Conservation (phyloP, 2,113 vertebrate genomes). For the Phoxinus phoxinus region DNA sequence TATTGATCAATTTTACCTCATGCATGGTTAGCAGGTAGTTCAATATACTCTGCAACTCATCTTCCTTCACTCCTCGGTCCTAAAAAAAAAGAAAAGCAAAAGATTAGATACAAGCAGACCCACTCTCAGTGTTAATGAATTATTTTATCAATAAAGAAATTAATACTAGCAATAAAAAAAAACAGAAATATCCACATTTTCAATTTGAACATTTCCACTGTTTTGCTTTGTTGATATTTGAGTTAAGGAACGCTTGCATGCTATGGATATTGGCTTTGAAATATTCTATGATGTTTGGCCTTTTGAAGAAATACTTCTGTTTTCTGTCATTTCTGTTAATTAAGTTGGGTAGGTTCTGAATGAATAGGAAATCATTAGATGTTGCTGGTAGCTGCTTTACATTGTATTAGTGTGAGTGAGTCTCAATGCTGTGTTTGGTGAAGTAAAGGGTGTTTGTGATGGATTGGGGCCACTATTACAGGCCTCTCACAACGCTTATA, state of each 20-base stretch:
- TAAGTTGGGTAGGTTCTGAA: background rate
- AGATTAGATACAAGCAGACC: background rate
- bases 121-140: background rate
- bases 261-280: background rate
- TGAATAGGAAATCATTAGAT: background rate
- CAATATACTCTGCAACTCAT: slow-evolving; percentile 97
- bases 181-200: too few relatives aligned
- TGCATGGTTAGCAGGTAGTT: slow-evolving; percentile 99
- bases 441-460: background rate
- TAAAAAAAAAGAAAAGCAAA: slow-evolving; percentile 58
- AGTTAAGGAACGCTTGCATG: background rate
- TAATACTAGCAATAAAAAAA: background rate
- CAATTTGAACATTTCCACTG: too few relatives aligned
- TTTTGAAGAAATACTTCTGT: background rate
- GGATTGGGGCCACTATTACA: slow-evolving; percentile 14
- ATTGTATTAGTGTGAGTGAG: background rate
- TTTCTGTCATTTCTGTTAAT: background rate
- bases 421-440: background rate
- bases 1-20: slow-evolving; percentile 80
- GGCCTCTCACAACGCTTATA: slow-evolving; percentile 1
- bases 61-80: slow-evolving; percentile 98
- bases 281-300: background rate
- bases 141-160: background rate
- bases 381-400: background rate
- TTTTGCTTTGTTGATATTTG: background rate